Evolutionary conservation across 2,113 vertebrate genomes (phyloP).

Genomic region (Fulica atra): DNA sequence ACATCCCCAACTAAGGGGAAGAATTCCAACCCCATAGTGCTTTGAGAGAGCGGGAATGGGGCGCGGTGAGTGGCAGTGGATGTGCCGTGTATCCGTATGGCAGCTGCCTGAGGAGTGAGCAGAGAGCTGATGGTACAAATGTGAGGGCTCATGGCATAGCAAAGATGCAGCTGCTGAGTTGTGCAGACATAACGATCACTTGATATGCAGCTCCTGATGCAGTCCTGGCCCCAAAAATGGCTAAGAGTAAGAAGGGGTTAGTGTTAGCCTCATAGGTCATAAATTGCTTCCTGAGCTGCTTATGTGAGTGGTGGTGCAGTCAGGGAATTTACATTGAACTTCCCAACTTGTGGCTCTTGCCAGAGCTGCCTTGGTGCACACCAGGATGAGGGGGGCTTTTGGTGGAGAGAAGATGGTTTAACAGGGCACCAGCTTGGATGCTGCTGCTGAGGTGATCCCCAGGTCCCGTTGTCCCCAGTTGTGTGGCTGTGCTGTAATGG

Average conservation of each 20-base stretch:
- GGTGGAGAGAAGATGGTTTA: neutral
- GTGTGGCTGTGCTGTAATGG: neutral
- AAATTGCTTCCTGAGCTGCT: neutral
- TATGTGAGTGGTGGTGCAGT: neutral
- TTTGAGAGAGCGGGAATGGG: neutral
- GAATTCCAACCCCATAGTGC: neutral
- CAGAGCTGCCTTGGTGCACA: neutral
- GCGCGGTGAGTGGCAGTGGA: neutral
- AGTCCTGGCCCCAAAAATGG: neutral
- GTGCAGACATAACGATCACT: neutral
- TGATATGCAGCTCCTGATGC: neutral
- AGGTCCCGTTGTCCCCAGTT: fast-evolving
- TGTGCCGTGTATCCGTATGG: fast-evolving
- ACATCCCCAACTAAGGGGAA: fast-evolving
- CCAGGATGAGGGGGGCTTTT: neutral
- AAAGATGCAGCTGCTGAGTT: neutral
- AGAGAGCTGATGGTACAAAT: neutral
- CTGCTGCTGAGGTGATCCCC: neutral
- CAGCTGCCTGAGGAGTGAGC: neutral
- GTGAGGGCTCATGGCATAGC: neutral
- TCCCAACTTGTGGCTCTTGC: neutral
- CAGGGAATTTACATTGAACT: neutral
- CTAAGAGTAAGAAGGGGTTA: neutral
- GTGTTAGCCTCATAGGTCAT: neutral
- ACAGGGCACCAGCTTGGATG: neutral